These are phyloP conservation scores for Fukomys damarensis DNA, from an alignment of 2,113 vertebrate genomes.

Conservation along the genomic window DNA sequence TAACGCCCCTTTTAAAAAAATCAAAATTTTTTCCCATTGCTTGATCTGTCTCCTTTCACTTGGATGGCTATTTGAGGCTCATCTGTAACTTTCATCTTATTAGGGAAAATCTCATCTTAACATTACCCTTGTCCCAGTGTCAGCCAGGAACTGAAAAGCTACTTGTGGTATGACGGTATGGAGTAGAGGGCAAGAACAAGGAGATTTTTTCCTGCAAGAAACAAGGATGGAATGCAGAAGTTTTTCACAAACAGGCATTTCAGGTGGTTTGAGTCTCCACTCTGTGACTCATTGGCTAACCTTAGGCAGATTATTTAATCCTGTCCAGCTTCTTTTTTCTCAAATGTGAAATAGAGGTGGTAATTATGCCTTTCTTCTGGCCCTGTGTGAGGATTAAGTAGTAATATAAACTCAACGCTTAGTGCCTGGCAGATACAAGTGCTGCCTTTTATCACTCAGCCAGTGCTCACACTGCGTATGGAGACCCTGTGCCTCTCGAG, in stretches of 20 bases:
- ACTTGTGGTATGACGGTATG: neutral
- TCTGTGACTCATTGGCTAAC: neutral
- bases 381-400: neutral
- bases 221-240: neutral
- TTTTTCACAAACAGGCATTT: neutral
- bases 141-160: neutral
- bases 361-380: neutral
- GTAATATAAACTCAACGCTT: neutral
- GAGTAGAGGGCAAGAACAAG: fast-evolving
- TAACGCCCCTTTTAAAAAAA: neutral
- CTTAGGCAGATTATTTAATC: neutral
- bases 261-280: neutral
- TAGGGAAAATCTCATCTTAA: neutral
- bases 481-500: neutral
- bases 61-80: neutral
- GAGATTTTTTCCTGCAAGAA: neutral
- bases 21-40: neutral
- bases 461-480: neutral
- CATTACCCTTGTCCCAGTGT: neutral
- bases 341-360: neutral
- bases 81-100: neutral
- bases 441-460: neutral
- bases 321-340: neutral
- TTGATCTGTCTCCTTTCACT: neutral
- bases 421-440: neutral